Percentiles rank a stretch among this genome's conserved stretches.
phyloP scores from a whole-genome alignment of 2,888 invertebrate genomes.

The Drosophila limbata region DNA sequence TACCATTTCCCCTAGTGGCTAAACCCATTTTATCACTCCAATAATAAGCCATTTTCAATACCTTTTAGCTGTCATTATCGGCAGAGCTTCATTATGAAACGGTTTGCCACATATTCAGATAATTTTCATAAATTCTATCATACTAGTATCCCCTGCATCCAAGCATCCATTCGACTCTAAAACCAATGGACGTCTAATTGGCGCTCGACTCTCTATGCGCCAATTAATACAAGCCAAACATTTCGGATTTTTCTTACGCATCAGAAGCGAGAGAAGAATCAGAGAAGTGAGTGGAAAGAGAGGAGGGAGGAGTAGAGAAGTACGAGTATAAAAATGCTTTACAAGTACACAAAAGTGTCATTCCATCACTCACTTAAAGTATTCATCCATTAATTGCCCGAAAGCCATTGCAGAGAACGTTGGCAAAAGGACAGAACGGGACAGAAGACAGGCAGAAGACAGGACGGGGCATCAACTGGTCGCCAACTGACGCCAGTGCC shows the following conservation, averaged over 20 bases:
- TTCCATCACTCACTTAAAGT: slow-evolving; percentile 85
- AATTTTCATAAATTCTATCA: slow-evolving; percentile 73
- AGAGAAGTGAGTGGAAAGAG: neutral
- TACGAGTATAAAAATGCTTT: slow-evolving; percentile 77
- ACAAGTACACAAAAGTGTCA: slow-evolving; percentile 83
- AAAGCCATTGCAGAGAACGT: slow-evolving; percentile 76
- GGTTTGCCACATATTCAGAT: slow-evolving; percentile 56
- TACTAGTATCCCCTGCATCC: slow-evolving; percentile 14
- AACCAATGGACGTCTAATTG: slow-evolving; percentile 60
- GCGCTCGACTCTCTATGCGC: slow-evolving; percentile 51
- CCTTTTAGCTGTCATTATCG: neutral
- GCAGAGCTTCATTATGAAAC: slow-evolving; percentile 34
- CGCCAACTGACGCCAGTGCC: slow-evolving; percentile 65
- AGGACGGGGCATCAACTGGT: slow-evolving; percentile 56
- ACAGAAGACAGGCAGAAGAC: slow-evolving; percentile 6
- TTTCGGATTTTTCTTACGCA: slow-evolving; percentile 60
- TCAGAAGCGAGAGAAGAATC: neutral
- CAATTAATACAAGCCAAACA: slow-evolving; percentile 67
- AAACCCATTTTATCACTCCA: neutral
- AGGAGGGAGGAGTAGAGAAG: slow-evolving; percentile 14
- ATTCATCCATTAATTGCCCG: slow-evolving; percentile 84
- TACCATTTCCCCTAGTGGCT: too few relatives aligned
- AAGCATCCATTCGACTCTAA: slow-evolving; percentile 33
- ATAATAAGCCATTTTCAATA: neutral
- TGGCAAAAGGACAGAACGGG: slow-evolving; percentile 25